These are phyloP conservation scores for Mareca strepera DNA, from an alignment of 2,797 vertebrate genomes.

Conservation along the genomic window DNA sequence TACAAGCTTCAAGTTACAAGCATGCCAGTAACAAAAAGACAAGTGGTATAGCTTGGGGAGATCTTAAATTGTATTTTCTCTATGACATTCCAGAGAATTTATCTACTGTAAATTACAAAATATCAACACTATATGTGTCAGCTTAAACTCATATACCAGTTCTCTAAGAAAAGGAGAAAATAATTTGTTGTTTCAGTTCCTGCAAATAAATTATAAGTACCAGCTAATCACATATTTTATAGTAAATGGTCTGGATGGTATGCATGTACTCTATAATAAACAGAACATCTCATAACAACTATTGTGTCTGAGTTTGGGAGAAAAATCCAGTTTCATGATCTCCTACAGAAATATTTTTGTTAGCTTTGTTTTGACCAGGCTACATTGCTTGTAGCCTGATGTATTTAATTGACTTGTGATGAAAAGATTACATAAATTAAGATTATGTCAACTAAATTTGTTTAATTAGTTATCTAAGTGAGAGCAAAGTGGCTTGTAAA, in stretches of 20 bases:
- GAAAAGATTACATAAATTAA: neutral
- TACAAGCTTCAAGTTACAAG: neutral
- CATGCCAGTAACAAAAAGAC: conserved; percentile 16
- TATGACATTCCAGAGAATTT: neutral
- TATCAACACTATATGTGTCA: neutral
- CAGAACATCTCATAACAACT: fast-evolving
- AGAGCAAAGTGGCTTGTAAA: neutral
- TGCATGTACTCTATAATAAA: neutral
- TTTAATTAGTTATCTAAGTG: neutral
- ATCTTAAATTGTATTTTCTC: conserved; percentile 27
- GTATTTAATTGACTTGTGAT: neutral
- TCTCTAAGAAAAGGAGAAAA: neutral
- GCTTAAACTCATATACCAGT: neutral
- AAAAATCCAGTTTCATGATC: neutral
- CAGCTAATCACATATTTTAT: neutral
- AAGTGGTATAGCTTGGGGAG: neutral
- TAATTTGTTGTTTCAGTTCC: neutral
- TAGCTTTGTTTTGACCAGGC: neutral
- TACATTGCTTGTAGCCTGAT: neutral
- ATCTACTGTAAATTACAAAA: conserved; percentile 15
- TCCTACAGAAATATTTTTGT: neutral
- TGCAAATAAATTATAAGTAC: neutral
- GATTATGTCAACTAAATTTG: neutral
- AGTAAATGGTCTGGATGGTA: neutral
- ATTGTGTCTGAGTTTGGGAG: neutral